Evolutionary conservation across 2,113 vertebrate genomes (phyloP), one percentile per base, ranked within the genome.

Genomic region (Pseudopipra pipra): DNA sequence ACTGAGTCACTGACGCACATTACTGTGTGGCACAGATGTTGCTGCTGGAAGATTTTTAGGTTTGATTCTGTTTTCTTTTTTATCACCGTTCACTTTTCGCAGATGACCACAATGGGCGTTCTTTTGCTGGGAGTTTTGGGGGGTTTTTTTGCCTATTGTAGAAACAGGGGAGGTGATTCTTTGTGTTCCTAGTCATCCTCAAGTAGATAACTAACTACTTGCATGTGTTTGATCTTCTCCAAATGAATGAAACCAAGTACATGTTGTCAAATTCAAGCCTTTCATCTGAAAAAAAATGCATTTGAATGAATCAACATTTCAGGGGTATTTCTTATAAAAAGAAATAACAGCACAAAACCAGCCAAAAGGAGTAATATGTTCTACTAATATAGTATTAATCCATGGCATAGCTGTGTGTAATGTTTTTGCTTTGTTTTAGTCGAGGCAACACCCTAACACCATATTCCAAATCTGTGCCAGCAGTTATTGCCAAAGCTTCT

Each of bases 401-500:
- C 31, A 2, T 86, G 72, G 37, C 41, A 61, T 74, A 74, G 17
- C 70, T 94, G 16, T 75, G 19, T 93, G n/a, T 81, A 91, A 93
- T 56, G 9, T 86, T 85, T 85, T 87, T 85, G 68, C 52, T 95
- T 95, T 92, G 35, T 97, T 97, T 94, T 54, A 98, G 98, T 63
- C 95, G 56, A 78, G 93, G 93, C 52, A 94, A 81, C 76, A 87
- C 39, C 63, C 83, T 98, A 87, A 97, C 96, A 46, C 97, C 98
- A 14, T 98, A 98, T 95, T 97, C 98, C 73, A 98, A 98, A 94
- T 95, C 97, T 52, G 96, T 98, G 89, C 98, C 98, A 89, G 98
- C 97, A 87, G 37, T 98, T 91, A 97, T 98, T 85, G 98, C 98
- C 86, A 98, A 98, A 95, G 97, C 97, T 63, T 98, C 98, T 95